Percentiles rank a stretch among this genome's conserved stretches.
These are phyloP conservation scores for Epistrophe eligans DNA, from an alignment of 2,888 invertebrate genomes.

Conservation along the genomic window DNA sequence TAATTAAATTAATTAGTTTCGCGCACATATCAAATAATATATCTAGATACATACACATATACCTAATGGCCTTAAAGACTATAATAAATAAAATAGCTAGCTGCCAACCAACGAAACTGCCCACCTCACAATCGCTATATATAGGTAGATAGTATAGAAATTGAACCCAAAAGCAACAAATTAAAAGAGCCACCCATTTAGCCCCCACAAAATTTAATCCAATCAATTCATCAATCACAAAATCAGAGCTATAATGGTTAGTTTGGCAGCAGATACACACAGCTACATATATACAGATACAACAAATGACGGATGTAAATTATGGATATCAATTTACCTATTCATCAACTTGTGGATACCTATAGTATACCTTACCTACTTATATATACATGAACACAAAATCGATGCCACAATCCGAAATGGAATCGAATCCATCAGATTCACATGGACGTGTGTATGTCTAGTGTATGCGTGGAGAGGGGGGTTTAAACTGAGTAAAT, in stretches of 20 bases:
- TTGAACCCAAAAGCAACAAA: conserved; percentile 12
- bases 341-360: conserved; percentile 50
- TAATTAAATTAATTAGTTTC: conserved; percentile 67
- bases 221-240: conserved; percentile 75
- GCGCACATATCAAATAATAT: not conserved
- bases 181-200: conserved; percentile 63
- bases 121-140: conserved; percentile 29
- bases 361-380: no score
- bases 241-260: conserved; percentile 59
- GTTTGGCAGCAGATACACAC: conserved; percentile 20
- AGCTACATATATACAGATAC: not conserved
- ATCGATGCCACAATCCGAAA: conserved; percentile 51
- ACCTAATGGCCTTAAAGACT: conserved; percentile 25
- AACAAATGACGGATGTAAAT: conserved; percentile 39
- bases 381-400: conserved; percentile 1
- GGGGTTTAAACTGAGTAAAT: conserved; percentile 26
- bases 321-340: conserved; percentile 65
- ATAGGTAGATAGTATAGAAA: not conserved
- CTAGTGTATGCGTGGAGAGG: no score
- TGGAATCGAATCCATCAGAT: conserved; percentile 35
- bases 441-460: not conserved
- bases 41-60: no score
- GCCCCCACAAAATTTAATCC: conserved; percentile 63
- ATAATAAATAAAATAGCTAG: conserved; percentile 39
- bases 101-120: conserved; percentile 53